Evolutionary conservation across 2,113 vertebrate genomes (phyloP).

Genomic region (Excalfactoria chinensis): DNA sequence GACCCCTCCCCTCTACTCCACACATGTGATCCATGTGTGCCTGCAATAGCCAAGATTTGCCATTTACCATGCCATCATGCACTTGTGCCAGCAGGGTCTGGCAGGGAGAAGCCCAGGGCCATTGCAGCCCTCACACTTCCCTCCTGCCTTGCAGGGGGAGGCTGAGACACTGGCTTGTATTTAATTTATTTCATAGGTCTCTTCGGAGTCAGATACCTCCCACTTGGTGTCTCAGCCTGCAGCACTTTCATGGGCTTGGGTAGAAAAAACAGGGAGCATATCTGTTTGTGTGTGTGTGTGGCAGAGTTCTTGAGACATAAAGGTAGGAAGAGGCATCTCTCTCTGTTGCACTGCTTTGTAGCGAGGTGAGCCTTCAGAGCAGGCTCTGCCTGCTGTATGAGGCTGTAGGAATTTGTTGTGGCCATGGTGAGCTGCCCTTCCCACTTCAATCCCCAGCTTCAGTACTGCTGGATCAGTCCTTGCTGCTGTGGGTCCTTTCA

Average conservation of each 20-base stretch:
- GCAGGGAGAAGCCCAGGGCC: background rate
- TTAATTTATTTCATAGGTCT: constrained; percentile 68
- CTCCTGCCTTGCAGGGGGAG: background rate
- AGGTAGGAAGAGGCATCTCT: background rate
- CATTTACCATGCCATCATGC: background rate
- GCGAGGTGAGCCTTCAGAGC: background rate
- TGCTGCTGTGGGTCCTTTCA: background rate
- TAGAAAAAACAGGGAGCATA: constrained; percentile 37
- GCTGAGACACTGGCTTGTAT: constrained; percentile 37
- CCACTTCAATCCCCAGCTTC: background rate
- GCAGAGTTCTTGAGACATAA: background rate
- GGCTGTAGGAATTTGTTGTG: background rate
- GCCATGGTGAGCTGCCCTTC: background rate
- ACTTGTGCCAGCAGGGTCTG: background rate
- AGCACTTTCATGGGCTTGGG: constrained; percentile 47
- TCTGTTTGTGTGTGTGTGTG: background rate
- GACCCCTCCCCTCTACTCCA: constrained; percentile 1
- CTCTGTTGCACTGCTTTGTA: background rate
- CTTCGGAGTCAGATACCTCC: constrained; percentile 11
- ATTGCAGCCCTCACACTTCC: background rate
- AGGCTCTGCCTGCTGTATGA: background rate
- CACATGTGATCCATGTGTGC: constrained; percentile 17
- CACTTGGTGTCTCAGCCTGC: constrained; percentile 48
- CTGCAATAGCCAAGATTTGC: background rate
- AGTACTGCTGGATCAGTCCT: background rate